Evolutionary conservation across 2,888 invertebrate species (phyloP).

Genomic region (Synanthedon myopaeformis): DNA sequence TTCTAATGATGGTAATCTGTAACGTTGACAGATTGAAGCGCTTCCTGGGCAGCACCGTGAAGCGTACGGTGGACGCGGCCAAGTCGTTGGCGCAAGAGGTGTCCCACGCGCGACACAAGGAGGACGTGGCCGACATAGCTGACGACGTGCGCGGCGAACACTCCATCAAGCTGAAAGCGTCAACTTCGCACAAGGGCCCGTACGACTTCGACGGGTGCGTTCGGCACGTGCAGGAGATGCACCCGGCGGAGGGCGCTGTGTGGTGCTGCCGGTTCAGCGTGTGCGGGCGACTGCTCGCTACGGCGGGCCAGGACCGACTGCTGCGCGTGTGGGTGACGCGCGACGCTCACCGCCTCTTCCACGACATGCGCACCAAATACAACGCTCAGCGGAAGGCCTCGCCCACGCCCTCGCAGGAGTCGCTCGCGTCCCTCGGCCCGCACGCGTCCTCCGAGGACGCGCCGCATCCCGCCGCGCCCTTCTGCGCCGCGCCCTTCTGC

Average conservation of each 20-base stretch:
- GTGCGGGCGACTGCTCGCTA: constrained; percentile 94
- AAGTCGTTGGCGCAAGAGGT: constrained; percentile 91
- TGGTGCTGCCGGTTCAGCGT: constrained; percentile 99
- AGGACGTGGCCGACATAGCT: constrained; percentile 86
- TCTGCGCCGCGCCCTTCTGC: constrained; percentile 92
- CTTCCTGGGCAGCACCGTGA: constrained; percentile 89
- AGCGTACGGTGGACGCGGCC: constrained; percentile 91
- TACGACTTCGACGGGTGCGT: constrained; percentile 93
- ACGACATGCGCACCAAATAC: constrained; percentile 96
- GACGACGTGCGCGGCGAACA: constrained; percentile 85
- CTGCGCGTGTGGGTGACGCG: constrained; percentile 95
- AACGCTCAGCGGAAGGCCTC: constrained; percentile 89
- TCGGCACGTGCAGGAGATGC: constrained; percentile 88
- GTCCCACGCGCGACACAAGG: constrained; percentile 87
- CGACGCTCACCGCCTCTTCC: constrained; percentile 91
- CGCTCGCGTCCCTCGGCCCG: constrained; percentile 75
- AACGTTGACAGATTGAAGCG: constrained; percentile 82
- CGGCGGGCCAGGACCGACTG: constrained; percentile 96
- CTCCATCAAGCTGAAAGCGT: constrained; percentile 91
- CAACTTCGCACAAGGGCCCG: constrained; percentile 96
- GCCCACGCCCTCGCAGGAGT: constrained; percentile 93
- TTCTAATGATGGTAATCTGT: too few relatives aligned
- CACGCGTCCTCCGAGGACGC: constrained; percentile 64
- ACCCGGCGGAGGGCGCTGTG: constrained; percentile 90
- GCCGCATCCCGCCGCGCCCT: constrained; percentile 74